Evolutionary conservation across 2,113 vertebrate species (phyloP), one percentile per base, ranked within the genome.

Genomic region (Neolamprologus sp.): DNA sequence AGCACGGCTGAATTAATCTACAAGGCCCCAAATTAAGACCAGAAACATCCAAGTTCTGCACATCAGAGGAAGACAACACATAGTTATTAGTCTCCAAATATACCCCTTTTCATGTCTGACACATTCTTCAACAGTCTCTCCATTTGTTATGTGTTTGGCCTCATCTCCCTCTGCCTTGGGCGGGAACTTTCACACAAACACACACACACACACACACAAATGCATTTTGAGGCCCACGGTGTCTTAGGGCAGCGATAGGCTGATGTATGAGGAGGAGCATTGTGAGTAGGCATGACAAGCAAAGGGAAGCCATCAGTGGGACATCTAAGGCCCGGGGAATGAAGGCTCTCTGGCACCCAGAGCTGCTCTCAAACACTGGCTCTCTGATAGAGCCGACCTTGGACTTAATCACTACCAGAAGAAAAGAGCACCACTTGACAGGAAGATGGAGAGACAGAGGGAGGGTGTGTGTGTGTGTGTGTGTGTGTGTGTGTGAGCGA

Each of bases 371-470:
- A 87, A 88, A 95, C 93, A 94, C 91, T 90, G 86, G 89, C 83
- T 88, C 90, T 93, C 85, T 94, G 95, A 94, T 93, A 92, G 85
- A 92, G 82, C 87, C 91, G 93, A 94, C 93, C 95, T 94, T 94
- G 93, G 92, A 91, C 89, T 94, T 95, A 94, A 95, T 95, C 92
- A 94, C 93, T 93, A 94, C 83, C 95, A 95, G 93, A 95, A 94
- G 93, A 94, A 93, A 91, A 85, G 93, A 91, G 93, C 89, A 79
- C 73, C 45, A 86, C 87, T 91, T 92, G 94, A 95, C 91, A 92
- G 89, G 84, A 91, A 93, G 93, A 94, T 90, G 85, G 93, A 95
- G 89, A 91, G 93, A 94, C 82, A 75, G 57, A 86, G 89, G 71
- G 80, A 10, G 82, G 21, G 73, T 51, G 85, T 55, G 14, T 54